Percentiles rank a stretch among this genome's conserved stretches.
phyloP scores from a whole-genome alignment of 2,888 invertebrate species.

The Agrotis ipsilon region DNA sequence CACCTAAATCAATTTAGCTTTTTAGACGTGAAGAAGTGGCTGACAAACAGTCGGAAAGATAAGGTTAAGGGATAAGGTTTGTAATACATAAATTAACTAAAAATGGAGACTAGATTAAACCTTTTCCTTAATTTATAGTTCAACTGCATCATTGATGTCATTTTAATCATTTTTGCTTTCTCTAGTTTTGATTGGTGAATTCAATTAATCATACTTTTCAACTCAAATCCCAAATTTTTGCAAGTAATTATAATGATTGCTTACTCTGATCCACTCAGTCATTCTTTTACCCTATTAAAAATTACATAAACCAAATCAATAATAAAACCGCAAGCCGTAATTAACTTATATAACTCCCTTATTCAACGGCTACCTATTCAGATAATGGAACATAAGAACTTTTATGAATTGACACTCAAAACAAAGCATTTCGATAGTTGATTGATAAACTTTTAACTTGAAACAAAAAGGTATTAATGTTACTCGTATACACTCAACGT shows the following conservation, averaged over 20 bases:
- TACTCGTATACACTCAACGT: slow-evolving; percentile 70
- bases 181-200: background rate
- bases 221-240: too few species aligned
- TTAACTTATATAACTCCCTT: slow-evolving; percentile 54
- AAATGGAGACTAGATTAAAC: background rate
- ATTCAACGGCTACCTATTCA: slow-evolving; percentile 59
- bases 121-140: background rate
- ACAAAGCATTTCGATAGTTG: slow-evolving; percentile 61
- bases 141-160: background rate
- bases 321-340: slow-evolving; percentile 21
- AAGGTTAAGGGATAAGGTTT: background rate
- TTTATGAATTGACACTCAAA: slow-evolving; percentile 51
- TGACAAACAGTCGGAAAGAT: background rate
- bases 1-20: fast-evolving
- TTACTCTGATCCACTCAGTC: background rate
- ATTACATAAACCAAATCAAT: slow-evolving; percentile 16
- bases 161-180: background rate
- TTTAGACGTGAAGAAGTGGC: background rate
- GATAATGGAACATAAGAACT: slow-evolving; percentile 43
- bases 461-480: slow-evolving; percentile 66
- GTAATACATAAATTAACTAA: background rate
- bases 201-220: background rate
- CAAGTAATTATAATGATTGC: background rate
- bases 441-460: slow-evolving; percentile 65
- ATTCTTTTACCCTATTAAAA: slow-evolving; percentile 4